Conservation (phyloP, 2,113 vertebrate species). For the Dunckerocampus dactyliophorus region DNA sequence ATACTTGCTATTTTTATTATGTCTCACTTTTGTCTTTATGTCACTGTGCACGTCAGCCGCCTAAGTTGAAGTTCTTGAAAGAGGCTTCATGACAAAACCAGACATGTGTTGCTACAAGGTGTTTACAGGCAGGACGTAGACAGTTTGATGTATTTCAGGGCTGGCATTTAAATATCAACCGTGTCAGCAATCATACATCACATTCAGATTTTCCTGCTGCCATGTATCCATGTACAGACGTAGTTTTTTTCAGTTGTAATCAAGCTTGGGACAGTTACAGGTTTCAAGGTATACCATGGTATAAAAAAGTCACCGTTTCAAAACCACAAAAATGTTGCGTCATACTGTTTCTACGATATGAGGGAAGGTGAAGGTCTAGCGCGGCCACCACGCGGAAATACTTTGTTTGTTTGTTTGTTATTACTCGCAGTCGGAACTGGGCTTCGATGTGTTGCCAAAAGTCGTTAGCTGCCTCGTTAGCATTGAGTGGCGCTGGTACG, state of each 20-base stretch:
- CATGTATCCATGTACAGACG: constrained; percentile 5
- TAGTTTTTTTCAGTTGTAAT: background rate
- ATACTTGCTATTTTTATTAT: background rate
- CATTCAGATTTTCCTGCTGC: constrained; percentile 21
- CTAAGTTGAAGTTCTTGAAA: constrained; percentile 10
- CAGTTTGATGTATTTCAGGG: constrained; percentile 29
- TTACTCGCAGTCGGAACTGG: no score
- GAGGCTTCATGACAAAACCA: constrained; percentile 2
- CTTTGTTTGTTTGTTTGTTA: no score
- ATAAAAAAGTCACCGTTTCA: no score
- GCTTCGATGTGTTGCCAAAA: no score
- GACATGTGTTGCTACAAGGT: constrained; percentile 5
- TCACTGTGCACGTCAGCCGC: background rate
- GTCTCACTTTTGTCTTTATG: background rate
- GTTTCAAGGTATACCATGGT: no score
- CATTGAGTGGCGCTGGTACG: no score
- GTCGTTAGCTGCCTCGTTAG: no score
- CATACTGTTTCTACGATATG: no score
- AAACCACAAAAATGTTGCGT: no score
- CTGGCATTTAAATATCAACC: constrained; percentile 47
- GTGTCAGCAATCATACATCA: constrained; percentile 55
- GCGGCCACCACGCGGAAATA: no score
- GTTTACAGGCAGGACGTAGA: background rate
- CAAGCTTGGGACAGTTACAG: no score
- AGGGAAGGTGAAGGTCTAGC: no score